Conservation (phyloP, 2,888 invertebrate genomes). For the Drosophila anomelani region DNA sequence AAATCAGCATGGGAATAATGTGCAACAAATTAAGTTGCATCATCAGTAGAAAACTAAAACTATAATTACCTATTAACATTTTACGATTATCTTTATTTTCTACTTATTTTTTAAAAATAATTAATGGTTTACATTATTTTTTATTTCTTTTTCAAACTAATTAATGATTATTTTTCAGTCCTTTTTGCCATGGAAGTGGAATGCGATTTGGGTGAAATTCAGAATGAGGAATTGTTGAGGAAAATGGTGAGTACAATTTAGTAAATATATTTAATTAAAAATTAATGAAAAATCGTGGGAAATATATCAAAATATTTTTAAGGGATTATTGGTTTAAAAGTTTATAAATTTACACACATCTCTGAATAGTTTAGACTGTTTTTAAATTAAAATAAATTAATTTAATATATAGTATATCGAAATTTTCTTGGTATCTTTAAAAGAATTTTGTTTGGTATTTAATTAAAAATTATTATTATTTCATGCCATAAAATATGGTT, state of each 20-base stretch:
- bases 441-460: background rate
- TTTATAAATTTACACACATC: background rate
- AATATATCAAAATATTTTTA: background rate
- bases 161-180: conserved; percentile 13
- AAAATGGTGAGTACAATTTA: conserved; percentile 88
- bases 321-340: background rate
- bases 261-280: background rate
- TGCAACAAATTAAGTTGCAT: conserved; percentile 40
- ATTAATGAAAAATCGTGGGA: background rate
- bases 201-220: conserved; percentile 89
- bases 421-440: background rate
- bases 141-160: no score
- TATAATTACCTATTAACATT: background rate
- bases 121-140: no score
- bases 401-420: fast-evolving
- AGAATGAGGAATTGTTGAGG: conserved; percentile 91
- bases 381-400: no score
- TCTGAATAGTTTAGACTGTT: no score
- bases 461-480: background rate
- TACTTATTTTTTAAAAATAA: background rate
- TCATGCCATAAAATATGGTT: background rate
- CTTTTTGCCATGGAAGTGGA: conserved; percentile 84
- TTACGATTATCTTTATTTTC: background rate
- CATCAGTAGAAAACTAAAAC: conserved; percentile 16
- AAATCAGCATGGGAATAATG: conserved; percentile 69